These are phyloP conservation scores for Gallinago paraguaiae DNA, from an alignment of 2,113 vertebrate species.

Conservation along the genomic window DNA sequence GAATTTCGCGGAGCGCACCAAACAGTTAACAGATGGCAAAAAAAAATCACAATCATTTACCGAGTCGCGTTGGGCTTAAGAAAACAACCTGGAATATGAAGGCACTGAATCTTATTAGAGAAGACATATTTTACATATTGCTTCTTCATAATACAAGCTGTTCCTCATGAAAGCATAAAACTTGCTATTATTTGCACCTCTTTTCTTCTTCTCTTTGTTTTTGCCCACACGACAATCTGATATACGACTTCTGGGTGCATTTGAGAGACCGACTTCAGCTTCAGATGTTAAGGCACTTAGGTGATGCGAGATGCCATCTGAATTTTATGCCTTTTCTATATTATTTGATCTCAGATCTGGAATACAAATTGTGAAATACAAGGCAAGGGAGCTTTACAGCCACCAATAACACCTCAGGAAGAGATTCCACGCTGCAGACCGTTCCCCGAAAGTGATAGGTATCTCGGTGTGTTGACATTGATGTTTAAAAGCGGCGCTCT, in stretches of 20 bases:
- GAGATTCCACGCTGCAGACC: not conserved
- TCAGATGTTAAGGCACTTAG: not conserved
- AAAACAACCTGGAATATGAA: not conserved
- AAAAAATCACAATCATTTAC: not conserved
- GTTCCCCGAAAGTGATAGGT: not conserved
- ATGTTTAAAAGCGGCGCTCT: not conserved
- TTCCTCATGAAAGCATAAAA: not conserved
- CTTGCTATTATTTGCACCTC: not conserved
- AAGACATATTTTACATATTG: not conserved
- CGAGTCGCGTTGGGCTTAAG: not conserved
- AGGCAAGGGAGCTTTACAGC: not conserved
- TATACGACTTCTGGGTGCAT: fast-evolving
- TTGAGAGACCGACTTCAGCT: not conserved
- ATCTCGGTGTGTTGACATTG: not conserved
- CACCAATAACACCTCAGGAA: not conserved
- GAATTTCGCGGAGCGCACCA: not conserved
- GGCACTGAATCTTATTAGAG: not conserved
- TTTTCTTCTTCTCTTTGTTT: not conserved
- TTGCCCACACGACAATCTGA: not conserved
- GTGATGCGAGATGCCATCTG: not conserved
- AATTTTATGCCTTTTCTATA: not conserved
- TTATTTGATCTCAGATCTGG: not conserved
- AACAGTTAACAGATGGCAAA: not conserved
- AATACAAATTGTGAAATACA: not conserved
- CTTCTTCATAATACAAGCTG: not conserved